phyloP scores from a whole-genome alignment of 2,113 vertebrate genomes.

The Zosterops lateralis region DNA sequence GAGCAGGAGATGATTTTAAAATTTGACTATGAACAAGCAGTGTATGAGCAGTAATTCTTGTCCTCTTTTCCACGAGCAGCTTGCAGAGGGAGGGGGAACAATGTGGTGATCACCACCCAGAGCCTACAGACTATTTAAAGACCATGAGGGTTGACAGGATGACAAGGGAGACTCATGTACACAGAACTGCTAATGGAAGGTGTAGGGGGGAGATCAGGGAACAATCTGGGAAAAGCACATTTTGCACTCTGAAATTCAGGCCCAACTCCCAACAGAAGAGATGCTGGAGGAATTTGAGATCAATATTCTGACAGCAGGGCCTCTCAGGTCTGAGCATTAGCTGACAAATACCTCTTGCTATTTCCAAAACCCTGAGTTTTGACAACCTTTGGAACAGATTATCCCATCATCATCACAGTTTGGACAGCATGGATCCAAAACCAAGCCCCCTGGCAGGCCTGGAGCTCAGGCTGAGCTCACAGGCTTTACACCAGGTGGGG shows the following conservation, averaged over 20 bases:
- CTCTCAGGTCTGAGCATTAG: neutral
- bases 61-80: neutral
- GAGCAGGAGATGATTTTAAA: neutral
- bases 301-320: neutral
- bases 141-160: neutral
- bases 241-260: neutral
- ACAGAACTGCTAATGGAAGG: neutral
- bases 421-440: neutral
- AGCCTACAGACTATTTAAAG: neutral
- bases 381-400: neutral
- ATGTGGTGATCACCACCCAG: neutral
- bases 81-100: neutral
- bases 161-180: neutral
- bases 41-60: neutral
- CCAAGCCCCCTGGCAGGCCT: neutral
- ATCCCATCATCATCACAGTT: neutral
- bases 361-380: neutral
- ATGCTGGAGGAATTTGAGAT: neutral
- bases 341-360: neutral
- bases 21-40: neutral
- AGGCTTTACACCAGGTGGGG: fast-evolving
- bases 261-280: neutral
- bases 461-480: neutral
- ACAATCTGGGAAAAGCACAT: neutral
- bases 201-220: neutral